Base-by-base conservation (phyloP, 2,888 invertebrate genomes). In the Zonitis immaculata region DNA sequence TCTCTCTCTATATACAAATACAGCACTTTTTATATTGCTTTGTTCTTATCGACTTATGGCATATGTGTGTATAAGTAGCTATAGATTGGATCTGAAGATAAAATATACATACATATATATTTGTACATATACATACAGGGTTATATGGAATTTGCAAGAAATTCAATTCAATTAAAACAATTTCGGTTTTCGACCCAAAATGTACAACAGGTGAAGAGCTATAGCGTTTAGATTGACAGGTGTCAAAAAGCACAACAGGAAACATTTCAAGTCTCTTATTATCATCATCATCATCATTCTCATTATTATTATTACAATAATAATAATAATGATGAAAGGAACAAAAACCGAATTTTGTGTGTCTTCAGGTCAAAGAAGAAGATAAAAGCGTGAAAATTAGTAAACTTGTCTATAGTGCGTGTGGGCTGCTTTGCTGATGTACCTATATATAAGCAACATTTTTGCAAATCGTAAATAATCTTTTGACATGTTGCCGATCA, bases 61-160 rank as follows among this genome's bases (percentile, higher is more conserved):
- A 57, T n/a, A n/a, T n/a, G n/a, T n/a, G n/a, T 58, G 55, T 60
- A 60, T 57, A 62, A 62, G 58, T 60, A 59, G 62, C 60, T 35
- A 52, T 50, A 60, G 59, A 60, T 62, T 54, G 49, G 54, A 35
- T n/a, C 49, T 51, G 51, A 32, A 52, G 60, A 56, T 60, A 60
- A 48, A 58, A n/a, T n/a, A n/a, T n/a, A n/a, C n/a, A n/a, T n/a
- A 54, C 55, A 46, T 47, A 59, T 53, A 51, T 58, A 62, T 60
- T 62, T 59, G 58, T 59, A 51, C 59, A 5, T 30, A 25, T 12
- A 30, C 30, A n/a, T n/a, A 30, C 3, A 3, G 25, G 25, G 7
- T 25, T 25, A n/a, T n/a, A n/a, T n/a, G n/a, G n/a, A n/a, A n/a
- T n/a, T n/a, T n/a, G n/a, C n/a, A n/a, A n/a, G n/a, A n/a, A n/a